Evolutionary conservation across 2,113 vertebrate genomes (phyloP), one percentile per base, ranked within the genome.

Genomic region (Pelobates fuscus): DNA sequence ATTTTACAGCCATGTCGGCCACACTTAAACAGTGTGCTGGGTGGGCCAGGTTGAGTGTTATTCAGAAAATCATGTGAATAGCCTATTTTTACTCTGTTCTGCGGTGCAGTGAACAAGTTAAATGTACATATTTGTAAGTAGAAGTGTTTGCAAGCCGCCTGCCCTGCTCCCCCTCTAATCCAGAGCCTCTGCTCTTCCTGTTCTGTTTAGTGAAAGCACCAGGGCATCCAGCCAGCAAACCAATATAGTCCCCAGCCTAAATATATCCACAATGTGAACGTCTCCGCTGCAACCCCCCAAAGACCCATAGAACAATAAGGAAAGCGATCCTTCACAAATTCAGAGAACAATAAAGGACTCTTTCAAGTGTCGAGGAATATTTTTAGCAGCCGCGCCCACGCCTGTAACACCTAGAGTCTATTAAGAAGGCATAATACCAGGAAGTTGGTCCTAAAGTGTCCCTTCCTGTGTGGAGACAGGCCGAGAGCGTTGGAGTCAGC

Each of bases 311-410:
- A 70, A 68, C 74, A 70, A 75, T 58, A 71, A 81, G 81, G 81
- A 83, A 78, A 41, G 87, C 82, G 85, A 91, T 92, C 90, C 90
- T 90, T 91, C 87, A 89, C 90, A 91, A 91, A 91, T 90, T 87
- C 89, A 86, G 90, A 90, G 90, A 91, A 92, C 90, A 89, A 91
- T 90, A 88, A 90, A 91, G 84, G 89, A 89, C 86, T 83, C 87
- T 91, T 92, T 92, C 89, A 92, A 93, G 91, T 91, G 89, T 89
- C 88, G 87, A 83, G 80, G 84, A 87, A 85, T 91, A 92, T 93
- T 92, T 91, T 93, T 91, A 93, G 91, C 87, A 82, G 84, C 84
- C 81, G 78, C 78, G 81, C 82, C 87, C 92, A 90, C 91, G 90
- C 90, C 90, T 89, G 88, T 91, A 90, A 89, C 89, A 91, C 86